Evolutionary conservation across 2,797 vertebrate species (phyloP), one percentile per base, ranked within the genome.

Genomic region (Leptatherina wallacei): DNA sequence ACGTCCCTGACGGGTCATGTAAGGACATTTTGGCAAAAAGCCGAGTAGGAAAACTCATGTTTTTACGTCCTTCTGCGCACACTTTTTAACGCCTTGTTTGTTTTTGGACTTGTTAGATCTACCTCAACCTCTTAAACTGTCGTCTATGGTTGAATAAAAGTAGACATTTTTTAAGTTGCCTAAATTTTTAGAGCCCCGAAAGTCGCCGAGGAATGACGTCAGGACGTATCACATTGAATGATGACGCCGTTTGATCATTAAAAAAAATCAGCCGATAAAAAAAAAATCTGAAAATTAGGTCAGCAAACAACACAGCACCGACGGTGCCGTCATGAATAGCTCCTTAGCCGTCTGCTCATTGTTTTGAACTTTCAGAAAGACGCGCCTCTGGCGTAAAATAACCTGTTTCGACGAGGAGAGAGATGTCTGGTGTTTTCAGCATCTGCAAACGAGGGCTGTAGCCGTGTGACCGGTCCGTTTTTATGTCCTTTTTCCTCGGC

Each of bases 191-290:
- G 27, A 52, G 42, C 77, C 38, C 18, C 6, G 40, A 76, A 52
- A 91, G 94, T 95, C 95, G 94, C 95, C 75, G 85, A 66, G 77
- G 91, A 92, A 95, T 95, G 95, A 95, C 94, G 95, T 94, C 89
- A 94, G 47, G 66, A 86, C 93, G 93, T 88, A 92, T 88, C 85
- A 83, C 91, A 93, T 89, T 93, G 91, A 94, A 92, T 87, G 90
- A 91, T 93, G 94, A 94, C 94, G 94, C 93, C 71, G 88, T 88
- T 90, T 91, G 92, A 91, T 93, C 88, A 92, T 94, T 92, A 89
- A 89, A 91, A 89, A 92, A 92, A 92, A 88, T 82, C 87, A 73
- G 90, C 88, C 89, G 88, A 94, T 90, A 92, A 93, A 92, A 89
- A 49, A 87, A 90, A 87, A 93, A 87, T 85, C 73, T 65, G 82